Conservation (phyloP, 1,140 invertebrate species). For the Homalodisca vitripennis region DNA sequence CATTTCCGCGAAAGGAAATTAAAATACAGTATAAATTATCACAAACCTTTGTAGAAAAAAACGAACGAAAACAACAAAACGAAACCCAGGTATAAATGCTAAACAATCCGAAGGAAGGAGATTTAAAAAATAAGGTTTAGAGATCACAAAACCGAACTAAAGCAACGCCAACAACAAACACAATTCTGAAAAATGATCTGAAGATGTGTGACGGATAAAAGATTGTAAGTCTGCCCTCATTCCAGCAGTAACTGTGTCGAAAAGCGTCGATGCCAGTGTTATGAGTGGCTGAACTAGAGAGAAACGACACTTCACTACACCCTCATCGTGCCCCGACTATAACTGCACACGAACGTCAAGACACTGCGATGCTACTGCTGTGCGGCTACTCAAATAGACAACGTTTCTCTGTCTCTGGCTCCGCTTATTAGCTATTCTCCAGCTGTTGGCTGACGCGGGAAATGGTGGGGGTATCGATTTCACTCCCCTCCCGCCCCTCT, state of each 20-base stretch:
- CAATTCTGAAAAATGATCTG: constrained; percentile 45
- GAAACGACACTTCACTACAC: no score
- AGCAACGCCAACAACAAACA: constrained; percentile 3
- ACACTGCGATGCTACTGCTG: no score
- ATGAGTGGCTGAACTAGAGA: not conserved
- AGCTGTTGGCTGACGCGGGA: no score
- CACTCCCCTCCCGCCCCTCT: no score
- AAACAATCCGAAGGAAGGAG: constrained; percentile 25
- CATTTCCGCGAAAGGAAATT: not conserved
- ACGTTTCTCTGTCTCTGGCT: no score
- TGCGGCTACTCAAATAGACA: no score
- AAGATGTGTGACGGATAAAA: constrained; percentile 45
- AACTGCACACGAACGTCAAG: no score
- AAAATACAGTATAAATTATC: not conserved
- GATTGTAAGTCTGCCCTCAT: constrained; percentile 45
- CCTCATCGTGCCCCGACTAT: no score
- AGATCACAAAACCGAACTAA: not conserved
- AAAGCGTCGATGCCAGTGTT: constrained; percentile 31
- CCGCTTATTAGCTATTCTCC: no score
- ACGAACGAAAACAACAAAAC: not conserved
- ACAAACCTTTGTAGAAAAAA: not conserved
- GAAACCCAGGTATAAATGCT: constrained; percentile 18
- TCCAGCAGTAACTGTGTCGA: constrained; percentile 33
- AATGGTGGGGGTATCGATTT: no score
- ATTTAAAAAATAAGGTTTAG: not conserved